These are phyloP conservation scores for Rhegmatorhina hoffmannsi DNA, from an alignment of 2,113 vertebrate species.

Conservation along the genomic window DNA sequence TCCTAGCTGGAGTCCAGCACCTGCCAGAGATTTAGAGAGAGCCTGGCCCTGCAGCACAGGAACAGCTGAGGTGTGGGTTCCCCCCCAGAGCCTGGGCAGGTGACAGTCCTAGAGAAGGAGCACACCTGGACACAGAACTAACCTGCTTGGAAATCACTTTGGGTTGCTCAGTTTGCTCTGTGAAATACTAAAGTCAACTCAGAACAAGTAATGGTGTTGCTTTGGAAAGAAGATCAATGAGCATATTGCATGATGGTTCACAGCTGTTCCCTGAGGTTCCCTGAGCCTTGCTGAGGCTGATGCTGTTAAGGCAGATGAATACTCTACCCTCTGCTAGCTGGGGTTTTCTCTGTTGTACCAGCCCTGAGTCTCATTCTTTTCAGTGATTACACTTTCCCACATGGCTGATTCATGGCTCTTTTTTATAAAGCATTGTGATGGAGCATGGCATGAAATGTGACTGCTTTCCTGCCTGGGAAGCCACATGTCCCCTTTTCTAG, in stretches of 20 bases:
- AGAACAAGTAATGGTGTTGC: neutral
- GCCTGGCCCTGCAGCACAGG: neutral
- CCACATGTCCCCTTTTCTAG: accelerated
- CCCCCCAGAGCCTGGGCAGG: neutral
- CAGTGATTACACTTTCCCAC: neutral
- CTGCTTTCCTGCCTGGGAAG: neutral
- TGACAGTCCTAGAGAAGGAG: neutral
- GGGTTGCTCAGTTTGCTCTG: neutral
- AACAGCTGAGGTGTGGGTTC: neutral
- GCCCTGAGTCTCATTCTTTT: neutral
- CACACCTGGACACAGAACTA: neutral
- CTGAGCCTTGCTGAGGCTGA: neutral
- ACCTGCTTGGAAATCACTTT: neutral
- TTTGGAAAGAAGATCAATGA: neutral
- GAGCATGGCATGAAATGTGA: neutral
- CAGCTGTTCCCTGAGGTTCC: neutral
- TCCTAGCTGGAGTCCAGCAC: neutral
- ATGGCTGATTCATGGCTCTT: neutral
- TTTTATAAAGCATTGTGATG: neutral
- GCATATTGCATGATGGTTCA: accelerated
- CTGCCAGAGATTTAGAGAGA: neutral
- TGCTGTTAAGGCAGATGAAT: neutral
- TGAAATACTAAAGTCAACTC: neutral
- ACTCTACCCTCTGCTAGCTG: no score
- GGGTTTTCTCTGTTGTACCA: neutral